These are phyloP conservation scores for Nasonia giraulti DNA, from an alignment of 1,140 invertebrate genomes.

Conservation along the genomic window DNA sequence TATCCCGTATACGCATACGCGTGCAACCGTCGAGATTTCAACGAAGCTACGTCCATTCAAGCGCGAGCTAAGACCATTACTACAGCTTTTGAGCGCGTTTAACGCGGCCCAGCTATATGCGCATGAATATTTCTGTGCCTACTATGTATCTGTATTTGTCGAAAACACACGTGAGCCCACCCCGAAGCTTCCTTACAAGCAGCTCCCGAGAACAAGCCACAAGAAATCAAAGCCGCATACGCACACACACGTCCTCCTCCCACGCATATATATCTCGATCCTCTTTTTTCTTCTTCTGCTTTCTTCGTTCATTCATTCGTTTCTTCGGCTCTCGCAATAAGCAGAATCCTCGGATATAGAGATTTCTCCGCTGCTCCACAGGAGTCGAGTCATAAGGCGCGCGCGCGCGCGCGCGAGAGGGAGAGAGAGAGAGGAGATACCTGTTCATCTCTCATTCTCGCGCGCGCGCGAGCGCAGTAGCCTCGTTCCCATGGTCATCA, in stretches of 20 bases:
- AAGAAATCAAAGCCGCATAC: constrained; percentile 32
- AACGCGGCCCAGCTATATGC: background rate
- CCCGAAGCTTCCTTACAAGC: constrained; percentile 1
- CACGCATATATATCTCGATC: constrained; percentile 19
- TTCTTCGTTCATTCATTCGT: constrained; percentile 20
- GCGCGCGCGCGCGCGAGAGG: too few species aligned
- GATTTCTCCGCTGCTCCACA: background rate
- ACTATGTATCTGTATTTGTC: background rate
- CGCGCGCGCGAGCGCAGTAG: background rate
- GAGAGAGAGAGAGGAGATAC: constrained; percentile 51
- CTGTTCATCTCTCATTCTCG: constrained; percentile 55
- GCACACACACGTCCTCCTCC: constrained; percentile 3
- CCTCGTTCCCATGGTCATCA: constrained; percentile 63
- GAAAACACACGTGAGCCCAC: constrained; percentile 33
- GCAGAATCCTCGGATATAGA: background rate
- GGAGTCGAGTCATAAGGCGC: constrained; percentile 35
- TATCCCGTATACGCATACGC: background rate
- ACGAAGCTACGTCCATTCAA: background rate
- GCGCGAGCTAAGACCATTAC: background rate
- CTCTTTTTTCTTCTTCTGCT: constrained; percentile 53
- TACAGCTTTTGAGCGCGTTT: background rate
- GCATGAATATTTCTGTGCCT: background rate
- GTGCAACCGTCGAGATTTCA: background rate
- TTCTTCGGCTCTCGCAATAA: background rate
- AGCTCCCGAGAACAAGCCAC: constrained; percentile 41